Base-by-base conservation (phyloP, 2,113 vertebrate species). In the Tragelaphus imberbis region DNA sequence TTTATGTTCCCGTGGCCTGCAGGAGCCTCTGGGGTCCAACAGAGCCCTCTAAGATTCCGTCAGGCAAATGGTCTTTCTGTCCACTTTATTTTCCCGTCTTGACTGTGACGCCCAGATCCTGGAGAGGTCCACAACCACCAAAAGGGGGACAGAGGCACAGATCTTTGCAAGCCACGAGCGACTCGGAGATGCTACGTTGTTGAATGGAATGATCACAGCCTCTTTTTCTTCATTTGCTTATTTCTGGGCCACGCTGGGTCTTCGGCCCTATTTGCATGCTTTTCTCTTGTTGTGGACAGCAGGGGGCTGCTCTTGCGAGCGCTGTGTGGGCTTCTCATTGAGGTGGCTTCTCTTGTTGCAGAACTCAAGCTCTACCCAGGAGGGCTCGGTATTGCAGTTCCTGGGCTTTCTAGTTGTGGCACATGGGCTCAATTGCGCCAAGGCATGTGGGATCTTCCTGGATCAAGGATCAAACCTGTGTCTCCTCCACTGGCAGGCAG, bases 221-320 rank as follows among this genome's bases (percentile, higher is more conserved):
- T 23, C 65, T 71, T 71, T 40, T 71, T 23, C 0, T 6, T 1
- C 1, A 71, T 36, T 12, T 12, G 10, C 68, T 71, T 6, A 3
- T 40, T 3, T 40, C 68, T 40, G 19, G 2, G 10, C 68, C 12
- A 1, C 23, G 5, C 19, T 40, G 68, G 19, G 68, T 12, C 68
- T 40, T 40, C 0, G 0, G 21, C 0, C 0, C n/a, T 40, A 5
- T 40, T 40, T 71, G n/a, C 10, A 0, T 71, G n/a, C 19, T 63
- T 16, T 63, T 33, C 28, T 71, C n/a, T 40, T 12, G 68, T 40
- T 40, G n/a, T 71, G 68, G n/a, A 3, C 65, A 71, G 68, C 0
- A 1, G 19, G 65, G 10, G 19, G 68, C 68, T 40, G 3, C 9
- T 71, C 19, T 71, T 12, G n/a, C 0, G 0, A 6, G 5, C 0